Evolutionary conservation across 1,140 invertebrate genomes (phyloP), one percentile per base, ranked within the genome.

Genomic region (Leguminivora glycinivorella): DNA sequence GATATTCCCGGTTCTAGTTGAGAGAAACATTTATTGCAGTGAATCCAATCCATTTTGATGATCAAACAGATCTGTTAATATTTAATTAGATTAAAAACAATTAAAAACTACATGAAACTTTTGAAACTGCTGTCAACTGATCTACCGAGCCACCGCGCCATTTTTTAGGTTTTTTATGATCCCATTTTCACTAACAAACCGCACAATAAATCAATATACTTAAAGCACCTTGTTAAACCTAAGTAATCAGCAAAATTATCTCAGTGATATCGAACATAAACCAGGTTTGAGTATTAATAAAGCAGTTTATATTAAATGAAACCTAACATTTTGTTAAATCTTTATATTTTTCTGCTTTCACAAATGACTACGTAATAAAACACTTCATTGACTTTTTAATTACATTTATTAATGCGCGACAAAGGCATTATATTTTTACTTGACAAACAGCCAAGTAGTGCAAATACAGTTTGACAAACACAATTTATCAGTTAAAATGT

Each of bases 21-120:
- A 69, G 70, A 70, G 75, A 87, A 92, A 83, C 92, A 92, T 78
- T 89, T 87, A 81, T 92, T 92, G 74, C 90, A 92, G 83, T 92
- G 92, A 76, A 92, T 91, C 92, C 92, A 92, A 84, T 92, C 92
- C 92, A 92, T 92, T 77, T 77, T 74, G 47, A 52, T 58, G 56
- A 60, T 29, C 14, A 0, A 19, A 63, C 26, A 29, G 25, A 14
- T 29, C 56, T 34, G 26, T n/a, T 26, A 63, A 63, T 17, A 29
- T 19, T n/a, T 31, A 29, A 34, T 63, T 63, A 17, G 2, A 34
- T 17, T 31, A 17, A 24, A 19, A 63, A 63, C 17, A 22, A 52
- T 1, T 22, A 22, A 22, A 52, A 22, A 52, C 47, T 52, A 9
- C 19, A 4, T 10, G 19, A 22, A 52, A 52, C 47, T 52, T 52